A percentile compares a stretch with the other conserved stretches of the same genome.
phyloP scores from a whole-genome alignment of 2,888 invertebrate genomes.

The Andrena bucephala region DNA sequence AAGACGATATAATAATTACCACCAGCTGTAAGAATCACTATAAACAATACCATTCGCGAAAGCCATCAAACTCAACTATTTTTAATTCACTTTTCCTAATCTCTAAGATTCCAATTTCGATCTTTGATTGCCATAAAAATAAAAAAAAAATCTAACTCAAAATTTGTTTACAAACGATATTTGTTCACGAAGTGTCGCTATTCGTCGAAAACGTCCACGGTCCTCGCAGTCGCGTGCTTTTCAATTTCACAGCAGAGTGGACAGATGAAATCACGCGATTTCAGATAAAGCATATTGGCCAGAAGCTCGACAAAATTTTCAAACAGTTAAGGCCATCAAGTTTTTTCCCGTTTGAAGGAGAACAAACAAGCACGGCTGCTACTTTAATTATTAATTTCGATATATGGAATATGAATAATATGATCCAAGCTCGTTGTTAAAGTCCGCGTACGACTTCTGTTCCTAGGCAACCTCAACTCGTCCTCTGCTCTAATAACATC shows the following conservation, averaged over 20 bases:
- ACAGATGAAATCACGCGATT: neutral
- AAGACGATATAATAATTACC: too few relatives aligned
- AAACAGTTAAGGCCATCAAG: neutral
- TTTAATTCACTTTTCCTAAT: neutral
- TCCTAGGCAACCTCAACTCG: too few relatives aligned
- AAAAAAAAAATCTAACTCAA: neutral
- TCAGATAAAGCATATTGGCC: neutral
- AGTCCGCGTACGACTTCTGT: too few relatives aligned
- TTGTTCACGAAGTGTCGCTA: constrained; percentile 15
- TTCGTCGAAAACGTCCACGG: neutral
- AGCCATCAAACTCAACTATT: neutral
- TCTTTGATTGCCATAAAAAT: neutral
- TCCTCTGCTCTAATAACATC: too few relatives aligned
- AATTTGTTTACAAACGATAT: constrained; percentile 8
- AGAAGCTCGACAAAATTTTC: neutral
- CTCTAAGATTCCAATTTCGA: neutral
- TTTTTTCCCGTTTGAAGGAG: neutral
- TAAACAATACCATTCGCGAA: too few relatives aligned
- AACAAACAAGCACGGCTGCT: neutral
- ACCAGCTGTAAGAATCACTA: too few relatives aligned
- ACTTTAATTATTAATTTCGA: neutral
- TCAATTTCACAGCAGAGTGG: constrained; percentile 10
- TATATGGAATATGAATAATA: neutral
- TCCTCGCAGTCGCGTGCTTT: neutral
- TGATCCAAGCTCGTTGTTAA: too few relatives aligned